Base-by-base conservation (phyloP, 2,888 invertebrate genomes). In the Pyrochroa serraticornis region DNA sequence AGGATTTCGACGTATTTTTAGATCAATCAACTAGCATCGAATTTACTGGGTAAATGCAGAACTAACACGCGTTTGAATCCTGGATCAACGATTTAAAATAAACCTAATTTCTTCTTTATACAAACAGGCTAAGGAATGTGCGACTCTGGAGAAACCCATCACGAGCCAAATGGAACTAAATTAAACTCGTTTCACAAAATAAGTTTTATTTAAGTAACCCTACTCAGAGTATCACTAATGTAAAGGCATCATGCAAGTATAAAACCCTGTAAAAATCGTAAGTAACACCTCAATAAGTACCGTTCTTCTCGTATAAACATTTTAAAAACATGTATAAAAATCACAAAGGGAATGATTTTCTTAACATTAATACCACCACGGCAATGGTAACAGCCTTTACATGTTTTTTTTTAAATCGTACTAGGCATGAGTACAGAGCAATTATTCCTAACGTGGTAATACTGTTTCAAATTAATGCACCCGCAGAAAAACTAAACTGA, bases 291-390 rank as follows among this genome's bases (percentile, higher is more conserved):
- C 12, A 22, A 22, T 22, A 22, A 22, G 22, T 22, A 22, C 22
- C 22, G 22, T 5, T 22, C 22, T 2, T 22, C 5, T 22, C 22
- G 22, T 39, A 8, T 39, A 39, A 12, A 39, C 36, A 35, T 10
- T 35, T 9, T n/a, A 10, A 9, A 35, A 35, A 35, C 10, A 10
- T 35, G 36, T 35, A 35, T 35, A 35, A 35, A 39, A 39, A 39
- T 39, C 39, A 39, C 39, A 39, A 39, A 39, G 10, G 39, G 39
- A 39, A 39, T 39, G 39, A 12, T 39, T 39, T 12, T 39, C 8
- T 6, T 10, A 39, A 39, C 13, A 39, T 39, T 35, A n/a, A n/a
- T 10, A 9, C 36, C 36, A 35, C n/a, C 10, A 3, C 36, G 9
- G 10, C n/a, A 35, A 35, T 9, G 36, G 36, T 10, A 35, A 35